phyloP scores from a whole-genome alignment of 2,888 invertebrate genomes.

The Drosophila flavopinicola region DNA sequence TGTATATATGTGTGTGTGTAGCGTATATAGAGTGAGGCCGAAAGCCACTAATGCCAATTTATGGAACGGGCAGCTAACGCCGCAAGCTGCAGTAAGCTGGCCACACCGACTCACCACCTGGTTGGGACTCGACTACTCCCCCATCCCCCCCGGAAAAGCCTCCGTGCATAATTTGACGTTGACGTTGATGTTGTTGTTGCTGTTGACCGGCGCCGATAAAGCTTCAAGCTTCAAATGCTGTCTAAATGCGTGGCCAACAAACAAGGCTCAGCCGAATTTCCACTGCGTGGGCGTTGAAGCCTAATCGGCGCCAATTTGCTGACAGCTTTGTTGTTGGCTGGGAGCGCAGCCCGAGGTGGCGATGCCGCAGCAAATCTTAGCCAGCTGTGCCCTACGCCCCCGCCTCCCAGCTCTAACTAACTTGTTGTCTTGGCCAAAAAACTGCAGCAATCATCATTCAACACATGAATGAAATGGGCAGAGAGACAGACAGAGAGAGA shows the following conservation, averaged over 20 bases:
- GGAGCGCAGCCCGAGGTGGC: conserved; percentile 23
- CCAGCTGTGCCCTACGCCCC: too few relatives aligned
- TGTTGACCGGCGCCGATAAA: too few relatives aligned
- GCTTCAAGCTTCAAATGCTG: conserved; percentile 75
- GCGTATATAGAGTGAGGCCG: neutral
- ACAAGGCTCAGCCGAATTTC: conserved; percentile 8
- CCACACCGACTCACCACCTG: conserved; percentile 29
- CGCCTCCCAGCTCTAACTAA: conserved; percentile 6
- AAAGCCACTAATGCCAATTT: conserved; percentile 73
- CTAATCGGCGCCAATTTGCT: conserved; percentile 73
- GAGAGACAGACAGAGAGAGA: neutral
- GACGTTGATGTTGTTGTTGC: conserved; percentile 16
- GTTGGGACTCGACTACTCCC: too few relatives aligned
- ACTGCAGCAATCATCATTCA: conserved; percentile 44
- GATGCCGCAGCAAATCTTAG: conserved; percentile 48
- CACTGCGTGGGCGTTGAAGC: conserved; percentile 15
- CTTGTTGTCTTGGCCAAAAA: conserved; percentile 39
- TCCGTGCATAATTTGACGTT: conserved; percentile 72
- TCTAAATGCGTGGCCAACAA: conserved; percentile 61
- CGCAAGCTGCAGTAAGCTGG: conserved; percentile 53
- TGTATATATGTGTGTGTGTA: neutral
- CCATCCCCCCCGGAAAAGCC: conserved; percentile 27
- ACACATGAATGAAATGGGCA: too few relatives aligned
- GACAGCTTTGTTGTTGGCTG: conserved; percentile 67
- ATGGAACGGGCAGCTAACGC: conserved; percentile 50